These are phyloP conservation scores for Knipowitschia caucasica DNA, from an alignment of 2,797 vertebrate species.

Conservation along the genomic window DNA sequence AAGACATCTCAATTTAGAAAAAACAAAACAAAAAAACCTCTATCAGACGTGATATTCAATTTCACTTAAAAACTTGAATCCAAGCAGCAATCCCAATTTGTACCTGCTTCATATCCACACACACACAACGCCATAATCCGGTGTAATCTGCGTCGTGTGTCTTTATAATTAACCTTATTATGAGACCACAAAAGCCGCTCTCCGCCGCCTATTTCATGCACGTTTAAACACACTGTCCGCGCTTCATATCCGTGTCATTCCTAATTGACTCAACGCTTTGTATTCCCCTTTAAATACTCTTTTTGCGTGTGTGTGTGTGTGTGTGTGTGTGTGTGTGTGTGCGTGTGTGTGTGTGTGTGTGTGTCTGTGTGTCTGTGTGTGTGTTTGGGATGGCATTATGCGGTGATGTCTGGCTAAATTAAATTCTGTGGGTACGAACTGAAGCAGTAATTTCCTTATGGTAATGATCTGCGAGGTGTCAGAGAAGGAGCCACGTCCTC, in stretches of 20 bases:
- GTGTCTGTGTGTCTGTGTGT: too few relatives aligned
- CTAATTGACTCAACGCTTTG: constrained; percentile 95
- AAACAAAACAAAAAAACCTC: too few relatives aligned
- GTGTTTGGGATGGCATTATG: constrained; percentile 95
- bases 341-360: too few relatives aligned
- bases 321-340: too few relatives aligned
- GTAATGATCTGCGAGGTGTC: constrained; percentile 99
- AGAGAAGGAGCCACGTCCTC: constrained; percentile 94
- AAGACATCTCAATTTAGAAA: too few relatives aligned
- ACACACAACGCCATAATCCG: too few relatives aligned
- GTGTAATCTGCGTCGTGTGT: too few relatives aligned
- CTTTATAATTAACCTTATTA: constrained; percentile 74
- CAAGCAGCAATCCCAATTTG: too few relatives aligned
- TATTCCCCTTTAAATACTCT: constrained; percentile 99
- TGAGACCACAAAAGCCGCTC: constrained; percentile 62
- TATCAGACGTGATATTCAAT: too few relatives aligned
- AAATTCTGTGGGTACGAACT: constrained; percentile 97
- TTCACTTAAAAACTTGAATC: too few relatives aligned
- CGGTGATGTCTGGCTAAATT: constrained; percentile 99
- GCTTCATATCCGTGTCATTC: constrained; percentile 78
- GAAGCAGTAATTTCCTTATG: constrained; percentile 99
- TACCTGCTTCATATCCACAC: too few relatives aligned
- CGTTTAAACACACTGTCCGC: constrained; percentile 90
- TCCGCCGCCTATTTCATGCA: constrained; percentile 87
- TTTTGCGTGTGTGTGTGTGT: too few relatives aligned